Conservation (phyloP, 2,888 invertebrate species). For the Nomada lathburiana region DNA sequence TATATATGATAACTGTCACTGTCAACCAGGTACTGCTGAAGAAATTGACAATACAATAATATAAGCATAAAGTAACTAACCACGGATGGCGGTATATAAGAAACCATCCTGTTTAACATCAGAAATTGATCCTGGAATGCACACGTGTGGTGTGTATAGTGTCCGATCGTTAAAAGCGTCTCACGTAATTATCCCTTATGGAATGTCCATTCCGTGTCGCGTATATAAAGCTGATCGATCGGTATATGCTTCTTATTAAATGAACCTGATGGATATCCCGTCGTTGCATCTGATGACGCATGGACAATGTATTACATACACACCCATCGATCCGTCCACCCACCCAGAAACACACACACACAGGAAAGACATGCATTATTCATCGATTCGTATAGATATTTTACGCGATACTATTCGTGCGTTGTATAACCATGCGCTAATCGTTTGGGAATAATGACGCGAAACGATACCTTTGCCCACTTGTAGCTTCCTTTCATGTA, state of each 20-base stretch:
- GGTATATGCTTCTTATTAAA: slow-evolving; percentile 78
- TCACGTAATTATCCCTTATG: slow-evolving; percentile 44
- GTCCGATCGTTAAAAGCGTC: slow-evolving; percentile 38
- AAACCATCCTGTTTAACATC: not conserved
- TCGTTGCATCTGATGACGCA: slow-evolving; percentile 38
- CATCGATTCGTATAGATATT: slow-evolving; percentile 35
- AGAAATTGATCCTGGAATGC: slow-evolving; percentile 12
- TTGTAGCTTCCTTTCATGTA: slow-evolving; percentile 42
- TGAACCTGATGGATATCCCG: slow-evolving; percentile 57
- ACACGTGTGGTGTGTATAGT: not conserved
- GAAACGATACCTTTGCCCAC: slow-evolving; percentile 35
- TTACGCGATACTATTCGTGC: slow-evolving; percentile 26
- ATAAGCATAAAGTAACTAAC: slow-evolving; percentile 28
- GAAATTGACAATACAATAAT: no score
- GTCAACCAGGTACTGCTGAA: no score
- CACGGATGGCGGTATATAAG: slow-evolving; percentile 2
- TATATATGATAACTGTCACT: no score
- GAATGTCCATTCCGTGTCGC: slow-evolving; percentile 51
- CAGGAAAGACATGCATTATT: slow-evolving; percentile 35
- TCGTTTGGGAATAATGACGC: slow-evolving; percentile 16
- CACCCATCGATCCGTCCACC: no score
- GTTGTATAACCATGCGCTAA: slow-evolving; percentile 4
- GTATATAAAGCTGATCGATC: slow-evolving; percentile 69
- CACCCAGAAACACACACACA: not conserved
- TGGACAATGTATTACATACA: slow-evolving; percentile 21